A percentile compares a stretch with the other conserved stretches of the same genome.
These are phyloP conservation scores for Ptychoptera albimana DNA, from an alignment of 2,888 invertebrate species.

Conservation along the genomic window DNA sequence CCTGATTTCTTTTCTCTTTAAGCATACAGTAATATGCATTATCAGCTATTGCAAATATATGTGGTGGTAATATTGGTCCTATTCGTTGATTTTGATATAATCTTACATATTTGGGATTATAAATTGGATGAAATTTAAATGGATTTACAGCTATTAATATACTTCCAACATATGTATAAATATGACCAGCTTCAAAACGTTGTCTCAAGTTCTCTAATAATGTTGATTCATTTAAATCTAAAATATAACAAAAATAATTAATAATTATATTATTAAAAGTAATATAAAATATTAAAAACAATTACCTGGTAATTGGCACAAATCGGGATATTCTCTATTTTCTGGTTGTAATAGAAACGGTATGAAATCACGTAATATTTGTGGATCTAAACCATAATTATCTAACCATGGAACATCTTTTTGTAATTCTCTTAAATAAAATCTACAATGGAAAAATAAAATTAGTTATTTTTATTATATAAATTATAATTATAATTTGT, in stretches of 20 bases:
- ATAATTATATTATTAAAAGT: slow-evolving; percentile 48
- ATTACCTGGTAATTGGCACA: slow-evolving; percentile 69
- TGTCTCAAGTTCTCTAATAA: slow-evolving; percentile 78
- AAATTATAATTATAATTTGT: not conserved
- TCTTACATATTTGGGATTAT: slow-evolving; percentile 94
- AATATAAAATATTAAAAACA: not conserved
- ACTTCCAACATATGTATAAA: slow-evolving; percentile 91
- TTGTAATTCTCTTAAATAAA: slow-evolving; percentile 76
- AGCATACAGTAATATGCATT: slow-evolving; percentile 91
- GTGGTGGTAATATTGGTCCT: slow-evolving; percentile 84
- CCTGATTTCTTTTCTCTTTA: slow-evolving; percentile 63
- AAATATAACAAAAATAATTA: slow-evolving; percentile 3
- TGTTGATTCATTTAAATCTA: slow-evolving; percentile 83
- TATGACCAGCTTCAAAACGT: slow-evolving; percentile 80
- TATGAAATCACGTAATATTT: slow-evolving; percentile 82
- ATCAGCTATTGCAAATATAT: slow-evolving; percentile 92
- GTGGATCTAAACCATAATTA: slow-evolving; percentile 76
- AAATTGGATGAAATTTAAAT: slow-evolving; percentile 91
- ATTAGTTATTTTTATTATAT: not conserved
- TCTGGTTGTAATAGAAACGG: slow-evolving; percentile 82
- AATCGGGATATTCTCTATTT: slow-evolving; percentile 86
- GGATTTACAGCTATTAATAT: slow-evolving; percentile 91
- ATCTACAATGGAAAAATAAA: slow-evolving; percentile 35
- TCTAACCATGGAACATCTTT: slow-evolving; percentile 76
- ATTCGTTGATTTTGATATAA: slow-evolving; percentile 84